A percentile compares a stretch with the other conserved stretches of the same genome.
These are phyloP conservation scores for Gopherus flavomarginatus DNA, from an alignment of 2,113 vertebrate species.

Conservation along the genomic window DNA sequence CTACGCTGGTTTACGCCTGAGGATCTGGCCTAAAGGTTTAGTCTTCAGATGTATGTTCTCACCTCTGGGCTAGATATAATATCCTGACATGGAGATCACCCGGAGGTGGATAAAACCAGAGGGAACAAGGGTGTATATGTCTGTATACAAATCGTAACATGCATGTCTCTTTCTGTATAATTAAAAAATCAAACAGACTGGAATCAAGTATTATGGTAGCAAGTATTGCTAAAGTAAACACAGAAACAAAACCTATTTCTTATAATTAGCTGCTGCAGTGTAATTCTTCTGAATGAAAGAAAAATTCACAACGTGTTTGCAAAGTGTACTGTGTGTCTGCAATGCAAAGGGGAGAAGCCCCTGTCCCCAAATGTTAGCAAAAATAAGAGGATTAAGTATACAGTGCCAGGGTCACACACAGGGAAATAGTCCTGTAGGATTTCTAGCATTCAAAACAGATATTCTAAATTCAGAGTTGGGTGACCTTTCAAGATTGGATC, in stretches of 20 bases:
- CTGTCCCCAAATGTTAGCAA: not conserved
- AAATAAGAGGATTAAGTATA: not conserved
- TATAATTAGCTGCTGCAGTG: not conserved
- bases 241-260: slow-evolving; percentile 35
- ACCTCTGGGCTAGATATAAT: not conserved
- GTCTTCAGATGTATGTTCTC: not conserved
- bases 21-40: not conserved
- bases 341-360: not conserved
- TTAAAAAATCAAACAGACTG: not conserved
- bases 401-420: not conserved
- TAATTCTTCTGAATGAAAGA: slow-evolving; percentile 39
- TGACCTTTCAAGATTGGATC: not conserved
- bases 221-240: not conserved
- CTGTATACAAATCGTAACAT: not conserved
- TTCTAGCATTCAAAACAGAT: not conserved
- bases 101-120: not conserved
- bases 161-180: not conserved
- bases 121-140: not conserved
- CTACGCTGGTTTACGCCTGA: not conserved
- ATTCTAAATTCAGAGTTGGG: not conserved
- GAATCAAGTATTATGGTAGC: not conserved
- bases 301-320: not conserved
- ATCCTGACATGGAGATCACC: not conserved
- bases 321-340: fast-evolving
- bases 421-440: not conserved